Evolutionary conservation across 2,888 invertebrate species (phyloP).

Genomic region (Noctua comes): DNA sequence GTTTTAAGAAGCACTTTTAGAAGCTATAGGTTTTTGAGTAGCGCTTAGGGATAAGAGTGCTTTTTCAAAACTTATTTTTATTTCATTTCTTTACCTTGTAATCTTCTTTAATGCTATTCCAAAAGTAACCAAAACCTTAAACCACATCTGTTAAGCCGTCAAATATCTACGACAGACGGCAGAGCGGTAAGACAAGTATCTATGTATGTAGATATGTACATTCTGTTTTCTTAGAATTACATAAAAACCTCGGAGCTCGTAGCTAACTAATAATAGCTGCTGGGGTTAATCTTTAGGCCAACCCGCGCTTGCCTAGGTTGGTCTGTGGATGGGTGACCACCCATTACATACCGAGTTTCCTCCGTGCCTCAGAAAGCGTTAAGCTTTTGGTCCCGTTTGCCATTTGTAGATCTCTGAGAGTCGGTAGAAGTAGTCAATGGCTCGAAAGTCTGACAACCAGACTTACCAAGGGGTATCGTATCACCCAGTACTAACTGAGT

Average conservation of each 20-base stretch:
- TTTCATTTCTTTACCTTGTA: neutral
- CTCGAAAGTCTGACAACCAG: neutral
- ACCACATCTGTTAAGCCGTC: too few species aligned
- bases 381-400: neutral
- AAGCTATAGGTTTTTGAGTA: neutral
- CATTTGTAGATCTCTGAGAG: neutral
- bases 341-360: neutral
- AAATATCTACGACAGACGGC: neutral
- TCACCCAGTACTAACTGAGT: neutral
- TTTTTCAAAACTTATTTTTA: neutral
- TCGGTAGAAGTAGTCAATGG: neutral
- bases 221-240: neutral
- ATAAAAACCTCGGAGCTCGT: neutral
- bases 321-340: neutral
- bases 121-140: neutral
- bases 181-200: neutral
- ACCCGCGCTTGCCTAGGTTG: neutral
- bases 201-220: neutral
- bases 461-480: neutral
- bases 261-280: neutral
- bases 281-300: too few species aligned
- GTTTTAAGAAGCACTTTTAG: neutral
- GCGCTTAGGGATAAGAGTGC: neutral
- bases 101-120: neutral
- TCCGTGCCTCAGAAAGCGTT: neutral